These are phyloP conservation scores for Belonocnema kinseyi DNA, from an alignment of 1,140 invertebrate genomes.

Conservation along the genomic window DNA sequence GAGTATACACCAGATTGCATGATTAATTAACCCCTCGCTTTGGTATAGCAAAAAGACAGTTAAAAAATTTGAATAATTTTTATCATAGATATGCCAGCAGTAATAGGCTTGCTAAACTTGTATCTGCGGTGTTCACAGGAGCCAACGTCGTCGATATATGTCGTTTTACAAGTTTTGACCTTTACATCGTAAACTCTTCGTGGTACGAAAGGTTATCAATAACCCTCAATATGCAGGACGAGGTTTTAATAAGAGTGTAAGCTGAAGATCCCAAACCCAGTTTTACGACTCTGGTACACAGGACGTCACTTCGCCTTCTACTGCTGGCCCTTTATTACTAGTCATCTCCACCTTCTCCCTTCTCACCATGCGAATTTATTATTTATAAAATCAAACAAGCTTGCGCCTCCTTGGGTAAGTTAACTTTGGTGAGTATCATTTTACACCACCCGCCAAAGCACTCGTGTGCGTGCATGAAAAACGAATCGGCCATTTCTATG, in stretches of 20 bases:
- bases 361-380: constrained; percentile 67
- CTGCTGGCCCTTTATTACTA: constrained; percentile 68
- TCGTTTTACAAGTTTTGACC: constrained; percentile 41
- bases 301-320: constrained; percentile 70
- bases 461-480: constrained; percentile 6
- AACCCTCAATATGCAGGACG: constrained; percentile 69
- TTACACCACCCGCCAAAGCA: constrained; percentile 41
- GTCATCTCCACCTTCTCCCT: constrained; percentile 58
- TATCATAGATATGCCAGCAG: too few species aligned
- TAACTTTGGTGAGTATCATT: constrained; percentile 44
- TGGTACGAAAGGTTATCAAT: constrained; percentile 64
- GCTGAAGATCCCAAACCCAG: constrained; percentile 60
- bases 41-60: too few species aligned
- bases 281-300: constrained; percentile 72
- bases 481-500: constrained; percentile 6
- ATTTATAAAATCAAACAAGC: constrained; percentile 70
- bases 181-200: constrained; percentile 59
- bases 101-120: too few species aligned
- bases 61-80: too few species aligned
- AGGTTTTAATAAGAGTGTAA: constrained; percentile 70
- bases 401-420: constrained; percentile 50
- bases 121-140: background rate
- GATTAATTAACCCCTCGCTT: too few species aligned
- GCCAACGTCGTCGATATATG: constrained; percentile 1
- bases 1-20: too few species aligned